phyloP scores from a whole-genome alignment of 2,888 invertebrate species.

The Patella caerulea region DNA sequence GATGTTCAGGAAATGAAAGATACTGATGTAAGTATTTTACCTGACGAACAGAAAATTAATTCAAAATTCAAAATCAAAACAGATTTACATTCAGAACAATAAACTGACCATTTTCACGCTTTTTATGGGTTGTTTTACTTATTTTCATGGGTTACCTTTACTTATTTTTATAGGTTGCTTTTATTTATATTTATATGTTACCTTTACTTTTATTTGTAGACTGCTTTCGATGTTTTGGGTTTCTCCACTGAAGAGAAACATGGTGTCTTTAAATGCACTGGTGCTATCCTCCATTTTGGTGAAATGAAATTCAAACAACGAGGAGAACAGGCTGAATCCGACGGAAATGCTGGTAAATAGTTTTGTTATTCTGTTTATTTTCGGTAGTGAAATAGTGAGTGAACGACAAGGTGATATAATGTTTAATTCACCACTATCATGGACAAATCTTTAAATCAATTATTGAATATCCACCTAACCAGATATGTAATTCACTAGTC shows the following conservation, averaged over 20 bases:
- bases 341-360: constrained; percentile 55
- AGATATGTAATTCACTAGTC: too few relatives aligned
- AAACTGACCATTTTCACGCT: too few relatives aligned
- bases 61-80: too few relatives aligned
- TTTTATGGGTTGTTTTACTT: not conserved
- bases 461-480: too few relatives aligned
- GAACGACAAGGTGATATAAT: too few relatives aligned
- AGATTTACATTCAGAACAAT: too few relatives aligned
- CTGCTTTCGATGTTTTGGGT: constrained; percentile 98
- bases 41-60: too few relatives aligned
- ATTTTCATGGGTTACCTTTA: not conserved
- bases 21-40: constrained; percentile 45
- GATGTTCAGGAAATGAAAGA: constrained; percentile 88
- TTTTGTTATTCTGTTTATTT: too few relatives aligned
- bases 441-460: too few relatives aligned
- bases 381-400: too few relatives aligned
- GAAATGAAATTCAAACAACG: constrained; percentile 99
- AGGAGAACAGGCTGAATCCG: constrained; percentile 84
- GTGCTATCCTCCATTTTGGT: constrained; percentile 99
- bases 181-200: not conserved
- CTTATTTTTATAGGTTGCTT: not conserved
- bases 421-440: too few relatives aligned
- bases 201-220: constrained; percentile 76
- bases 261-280: constrained; percentile 94
- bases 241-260: constrained; percentile 94